Evolutionary conservation across 1,140 invertebrate genomes (phyloP).

Genomic region (Babylonia areolata): DNA sequence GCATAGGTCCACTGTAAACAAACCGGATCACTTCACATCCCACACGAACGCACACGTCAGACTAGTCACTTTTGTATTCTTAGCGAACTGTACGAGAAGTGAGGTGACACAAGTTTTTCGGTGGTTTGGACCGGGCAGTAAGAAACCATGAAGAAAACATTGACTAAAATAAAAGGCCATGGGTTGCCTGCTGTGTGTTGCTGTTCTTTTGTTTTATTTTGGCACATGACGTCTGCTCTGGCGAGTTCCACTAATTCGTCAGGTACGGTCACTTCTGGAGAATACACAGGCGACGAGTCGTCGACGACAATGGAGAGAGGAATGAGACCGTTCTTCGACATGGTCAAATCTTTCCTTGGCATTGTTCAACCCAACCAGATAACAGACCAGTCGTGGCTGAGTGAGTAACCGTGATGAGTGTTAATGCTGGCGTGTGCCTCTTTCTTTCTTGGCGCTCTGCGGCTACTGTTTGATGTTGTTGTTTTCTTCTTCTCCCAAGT

Average conservation of each 20-base stretch:
- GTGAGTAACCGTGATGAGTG: constrained; percentile 38
- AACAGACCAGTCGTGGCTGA: constrained; percentile 44
- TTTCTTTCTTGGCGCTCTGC: too few relatives aligned
- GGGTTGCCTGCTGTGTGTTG: not conserved
- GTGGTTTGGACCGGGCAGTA: not conserved
- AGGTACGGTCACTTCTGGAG: not conserved
- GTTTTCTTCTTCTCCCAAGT: too few relatives aligned
- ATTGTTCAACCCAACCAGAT: constrained; percentile 47
- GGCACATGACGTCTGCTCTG: not conserved
- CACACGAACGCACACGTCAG: not conserved
- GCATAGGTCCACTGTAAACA: not conserved
- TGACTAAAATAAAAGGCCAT: constrained; percentile 5
- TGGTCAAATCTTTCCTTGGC: constrained; percentile 57
- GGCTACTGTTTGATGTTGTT: too few relatives aligned
- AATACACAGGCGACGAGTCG: not conserved
- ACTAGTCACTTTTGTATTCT: not conserved
- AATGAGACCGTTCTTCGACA: constrained; percentile 54
- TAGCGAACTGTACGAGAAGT: not conserved
- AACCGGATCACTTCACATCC: not conserved
- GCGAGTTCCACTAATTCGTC: constrained; percentile 18
- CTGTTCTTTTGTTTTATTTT: constrained; percentile 16
- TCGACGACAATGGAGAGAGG: constrained; percentile 53
- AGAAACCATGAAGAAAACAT: not conserved
- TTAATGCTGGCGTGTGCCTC: not conserved
- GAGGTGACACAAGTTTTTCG: not conserved